A percentile compares a stretch with the other conserved stretches of the same genome.
These are phyloP conservation scores for Lepidotrigona ventralis DNA, from an alignment of 1,140 invertebrate species.

Conservation along the genomic window DNA sequence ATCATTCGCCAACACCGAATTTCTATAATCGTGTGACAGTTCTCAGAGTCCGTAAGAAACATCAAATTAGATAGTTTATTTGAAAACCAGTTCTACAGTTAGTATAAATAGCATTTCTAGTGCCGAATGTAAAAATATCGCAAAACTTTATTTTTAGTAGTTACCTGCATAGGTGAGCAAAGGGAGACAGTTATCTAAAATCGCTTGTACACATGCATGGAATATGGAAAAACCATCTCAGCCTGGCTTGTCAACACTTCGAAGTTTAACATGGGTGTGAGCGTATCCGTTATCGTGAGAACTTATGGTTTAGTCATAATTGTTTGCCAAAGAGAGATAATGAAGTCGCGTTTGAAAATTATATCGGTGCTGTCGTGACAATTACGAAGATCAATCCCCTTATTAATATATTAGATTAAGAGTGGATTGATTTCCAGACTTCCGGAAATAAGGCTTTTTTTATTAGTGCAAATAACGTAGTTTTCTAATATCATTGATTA, in stretches of 20 bases:
- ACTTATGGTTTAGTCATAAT: neutral
- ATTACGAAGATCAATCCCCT: neutral
- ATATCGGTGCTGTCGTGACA: neutral
- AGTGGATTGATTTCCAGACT: neutral
- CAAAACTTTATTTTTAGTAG: conserved; percentile 28
- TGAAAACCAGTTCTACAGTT: neutral
- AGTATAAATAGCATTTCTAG: conserved; percentile 19
- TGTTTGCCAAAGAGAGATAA: neutral
- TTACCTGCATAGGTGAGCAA: neutral
- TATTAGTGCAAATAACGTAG: neutral
- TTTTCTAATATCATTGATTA: neutral
- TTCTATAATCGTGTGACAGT: too few species aligned
- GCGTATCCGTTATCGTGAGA: neutral
- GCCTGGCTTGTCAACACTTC: neutral
- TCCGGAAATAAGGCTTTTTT: neutral
- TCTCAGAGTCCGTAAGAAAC: neutral
- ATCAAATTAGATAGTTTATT: neutral
- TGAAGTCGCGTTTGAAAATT: neutral
- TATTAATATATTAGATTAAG: neutral
- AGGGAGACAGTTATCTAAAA: neutral
- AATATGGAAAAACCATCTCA: too few species aligned
- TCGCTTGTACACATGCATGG: neutral
- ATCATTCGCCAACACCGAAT: neutral
- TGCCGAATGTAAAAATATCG: conserved; percentile 27
- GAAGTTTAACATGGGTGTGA: neutral